Evolutionary conservation across 2,797 vertebrate species (phyloP), one percentile per base, ranked within the genome.

Genomic region (Ctenosaura bakeri): DNA sequence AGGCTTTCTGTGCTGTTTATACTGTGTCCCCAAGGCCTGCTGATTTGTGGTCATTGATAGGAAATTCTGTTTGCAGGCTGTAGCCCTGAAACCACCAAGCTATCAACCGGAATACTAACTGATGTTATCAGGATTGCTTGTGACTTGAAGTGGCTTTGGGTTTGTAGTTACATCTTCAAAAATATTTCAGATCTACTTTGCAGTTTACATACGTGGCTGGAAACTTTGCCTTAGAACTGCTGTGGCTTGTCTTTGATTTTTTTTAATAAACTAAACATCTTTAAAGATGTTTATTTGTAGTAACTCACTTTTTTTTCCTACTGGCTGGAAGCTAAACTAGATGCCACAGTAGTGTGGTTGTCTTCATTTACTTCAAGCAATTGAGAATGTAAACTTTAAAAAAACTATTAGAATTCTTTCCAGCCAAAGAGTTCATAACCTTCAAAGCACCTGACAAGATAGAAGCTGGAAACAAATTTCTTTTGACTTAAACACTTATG

Each of bases 141-240:
- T 54, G 24, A 38, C 38, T 35, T 59, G 35, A 77, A 82, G 35
- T 77, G 71, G 80, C 79, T 76, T 74, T 54, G 26, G 54, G 12
- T 64, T 76, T 81, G 81, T 12, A 24, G 42, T 74, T 74, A 35
- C 79, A 42, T n/a, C 79, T 76, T 52, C 71, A 6, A 20, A 83
- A 76, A 38, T 52, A 54, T 77, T 87, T 76, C 66, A 82, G 16
- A 82, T 87, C n/a, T 76, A 76, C 22, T 38, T 90, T 83, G 77
- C 46, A 35, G 50, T 59, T 74, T 22, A 69, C 82, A 9, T 80
- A 38, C 69, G 9, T n/a, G 6, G 32, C 35, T 38, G 22, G 54
- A 50, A 84, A 69, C 66, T 12, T 54, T 85, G 52, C 22, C 35
- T 85, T 54, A 38, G 35, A 83, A 26, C 52, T n/a, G 3, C 32